These are phyloP conservation scores for Scomber colias DNA, from an alignment of 2,113 vertebrate species.

Conservation along the genomic window DNA sequence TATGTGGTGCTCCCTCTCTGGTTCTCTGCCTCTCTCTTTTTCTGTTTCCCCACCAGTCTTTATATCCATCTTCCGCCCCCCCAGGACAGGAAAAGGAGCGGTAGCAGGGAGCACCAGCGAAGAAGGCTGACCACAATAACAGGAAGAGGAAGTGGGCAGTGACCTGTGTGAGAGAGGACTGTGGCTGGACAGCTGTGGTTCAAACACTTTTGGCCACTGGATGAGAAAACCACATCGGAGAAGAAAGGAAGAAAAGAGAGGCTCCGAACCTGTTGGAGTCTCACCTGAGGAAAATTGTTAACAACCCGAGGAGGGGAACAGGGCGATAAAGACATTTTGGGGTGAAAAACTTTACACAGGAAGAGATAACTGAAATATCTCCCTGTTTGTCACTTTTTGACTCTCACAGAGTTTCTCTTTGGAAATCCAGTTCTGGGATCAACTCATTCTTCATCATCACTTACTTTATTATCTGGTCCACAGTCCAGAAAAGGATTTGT, in stretches of 20 bases:
- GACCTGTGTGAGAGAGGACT: conserved; percentile 71
- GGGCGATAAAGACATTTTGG: not conserved
- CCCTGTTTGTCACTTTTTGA: not conserved
- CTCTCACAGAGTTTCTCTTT: not conserved
- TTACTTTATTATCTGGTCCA: conserved; percentile 4
- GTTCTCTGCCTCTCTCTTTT: conserved; percentile 33
- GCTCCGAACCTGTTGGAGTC: conserved; percentile 61
- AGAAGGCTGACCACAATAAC: conserved; percentile 86
- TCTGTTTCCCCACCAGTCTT: conserved; percentile 27
- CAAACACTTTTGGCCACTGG: conserved; percentile 43
- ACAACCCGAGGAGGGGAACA: conserved; percentile 5
- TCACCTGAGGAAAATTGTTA: conserved; percentile 38
- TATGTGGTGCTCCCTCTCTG: conserved; percentile 35
- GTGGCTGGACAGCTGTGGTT: conserved; percentile 50
- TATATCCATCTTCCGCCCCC: conserved; percentile 7
- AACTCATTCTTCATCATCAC: conserved; percentile 1
- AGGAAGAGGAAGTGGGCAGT: conserved; percentile 89
- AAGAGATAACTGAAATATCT: not conserved
- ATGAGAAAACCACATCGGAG: conserved; percentile 60
- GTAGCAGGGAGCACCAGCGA: conserved; percentile 33
- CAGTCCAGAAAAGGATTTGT: conserved; percentile 37
- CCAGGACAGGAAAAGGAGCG: conserved; percentile 81
- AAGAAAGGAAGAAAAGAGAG: not conserved
- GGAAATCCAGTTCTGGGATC: conserved; percentile 27
- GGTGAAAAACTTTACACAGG: not conserved